phyloP scores from a whole-genome alignment of 2,888 invertebrate genomes.

The Amphipyra tragopoginis region DNA sequence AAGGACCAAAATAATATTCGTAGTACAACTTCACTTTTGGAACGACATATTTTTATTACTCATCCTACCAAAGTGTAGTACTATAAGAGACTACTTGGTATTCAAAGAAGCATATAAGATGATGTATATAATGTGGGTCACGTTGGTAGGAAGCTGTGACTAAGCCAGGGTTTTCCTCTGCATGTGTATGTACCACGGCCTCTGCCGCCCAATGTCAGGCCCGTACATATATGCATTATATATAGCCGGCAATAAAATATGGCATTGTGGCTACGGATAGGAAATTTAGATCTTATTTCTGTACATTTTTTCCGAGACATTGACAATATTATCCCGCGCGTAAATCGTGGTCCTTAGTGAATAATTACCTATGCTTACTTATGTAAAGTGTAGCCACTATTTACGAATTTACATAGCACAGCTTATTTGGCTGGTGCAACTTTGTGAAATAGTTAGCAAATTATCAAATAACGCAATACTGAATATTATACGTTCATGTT shows the following conservation, averaged over 20 bases:
- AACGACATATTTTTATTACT: constrained; percentile 6
- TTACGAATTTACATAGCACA: not conserved
- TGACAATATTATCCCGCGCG: not conserved
- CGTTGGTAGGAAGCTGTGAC: constrained; percentile 71
- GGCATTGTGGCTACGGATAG: constrained; percentile 36
- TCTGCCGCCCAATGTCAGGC: constrained; percentile 46
- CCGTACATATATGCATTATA: constrained; percentile 40
- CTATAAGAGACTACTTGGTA: constrained; percentile 23
- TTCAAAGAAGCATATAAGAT: constrained; percentile 23
- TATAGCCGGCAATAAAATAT: constrained; percentile 38
- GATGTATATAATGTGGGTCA: constrained; percentile 64
- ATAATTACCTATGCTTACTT: not conserved
- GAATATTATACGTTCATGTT: no score
- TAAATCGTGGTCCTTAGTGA: not conserved
- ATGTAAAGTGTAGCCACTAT: not conserved
- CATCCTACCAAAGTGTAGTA: constrained; percentile 1
- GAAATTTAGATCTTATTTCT: constrained; percentile 28
- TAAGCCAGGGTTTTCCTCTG: constrained; percentile 70
- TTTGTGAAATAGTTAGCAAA: no score
- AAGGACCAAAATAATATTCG: not conserved
- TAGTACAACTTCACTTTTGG: not conserved
- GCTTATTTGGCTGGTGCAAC: not conserved
- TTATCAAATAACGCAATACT: no score
- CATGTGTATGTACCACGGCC: constrained; percentile 27
- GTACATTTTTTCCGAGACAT: constrained; percentile 24